A percentile compares a stretch with the other conserved stretches of the same genome.
Conservation (phyloP, 2,797 vertebrate species). For the Syngnathus acus region DNA sequence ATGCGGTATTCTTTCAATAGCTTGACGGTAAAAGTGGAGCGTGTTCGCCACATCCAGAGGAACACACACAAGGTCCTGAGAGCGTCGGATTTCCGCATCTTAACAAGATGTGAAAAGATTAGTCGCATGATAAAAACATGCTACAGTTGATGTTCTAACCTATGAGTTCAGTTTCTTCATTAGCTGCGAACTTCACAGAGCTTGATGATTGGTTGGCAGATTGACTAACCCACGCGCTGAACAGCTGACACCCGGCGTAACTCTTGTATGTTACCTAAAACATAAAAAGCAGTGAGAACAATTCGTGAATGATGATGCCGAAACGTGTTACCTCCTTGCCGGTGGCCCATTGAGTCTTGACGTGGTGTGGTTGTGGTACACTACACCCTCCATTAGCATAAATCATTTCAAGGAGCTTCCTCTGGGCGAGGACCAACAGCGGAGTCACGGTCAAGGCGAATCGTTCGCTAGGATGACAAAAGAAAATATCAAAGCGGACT, state of each 20-base stretch:
- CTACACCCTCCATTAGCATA: conserved; percentile 48
- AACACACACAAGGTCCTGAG: conserved; percentile 73
- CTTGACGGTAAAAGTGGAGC: conserved; percentile 77
- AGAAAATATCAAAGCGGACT: no score
- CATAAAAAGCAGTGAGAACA: neutral
- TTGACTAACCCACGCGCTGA: conserved; percentile 29
- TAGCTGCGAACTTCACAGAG: neutral
- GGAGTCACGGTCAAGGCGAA: conserved; percentile 79
- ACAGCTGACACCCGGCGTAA: conserved; percentile 71
- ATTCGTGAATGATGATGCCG: neutral
- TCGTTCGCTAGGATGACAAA: conserved; percentile 69
- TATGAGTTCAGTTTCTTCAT: conserved; percentile 23
- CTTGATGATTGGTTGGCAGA: neutral
- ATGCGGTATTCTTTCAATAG: conserved; percentile 67
- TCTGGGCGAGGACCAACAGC: conserved; percentile 83
- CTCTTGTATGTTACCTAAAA: conserved; percentile 79
- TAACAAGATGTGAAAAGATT: conserved; percentile 13
- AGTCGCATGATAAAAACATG: neutral
- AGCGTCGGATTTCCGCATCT: conserved; percentile 61
- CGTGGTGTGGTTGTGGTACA: conserved; percentile 66
- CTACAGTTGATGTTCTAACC: conserved; percentile 26
- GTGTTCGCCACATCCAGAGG: conserved; percentile 83
- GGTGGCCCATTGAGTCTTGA: conserved; percentile 53
- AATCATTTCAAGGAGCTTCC: conserved; percentile 77
- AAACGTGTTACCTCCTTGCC: conserved; percentile 67